phyloP scores from a whole-genome alignment of 2,888 invertebrate species.

The Oegoconia quadripuncta region DNA sequence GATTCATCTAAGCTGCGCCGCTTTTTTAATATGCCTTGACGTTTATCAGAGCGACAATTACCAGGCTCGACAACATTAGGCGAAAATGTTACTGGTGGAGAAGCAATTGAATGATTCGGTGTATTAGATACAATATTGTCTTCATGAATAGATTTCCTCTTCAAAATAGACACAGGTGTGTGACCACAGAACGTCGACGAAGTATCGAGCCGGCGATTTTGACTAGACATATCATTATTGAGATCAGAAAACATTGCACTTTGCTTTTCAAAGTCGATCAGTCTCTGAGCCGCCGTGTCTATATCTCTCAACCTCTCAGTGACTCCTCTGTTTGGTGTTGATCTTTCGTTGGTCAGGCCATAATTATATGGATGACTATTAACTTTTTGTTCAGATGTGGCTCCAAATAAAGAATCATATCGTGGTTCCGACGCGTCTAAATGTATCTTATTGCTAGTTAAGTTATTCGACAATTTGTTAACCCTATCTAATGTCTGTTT shows the following conservation, averaged over 20 bases:
- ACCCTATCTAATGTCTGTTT: constrained; percentile 84
- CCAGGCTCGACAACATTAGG: constrained; percentile 85
- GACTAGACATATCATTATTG: constrained; percentile 73
- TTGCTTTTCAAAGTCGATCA: constrained; percentile 76
- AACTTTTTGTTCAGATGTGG: constrained; percentile 54
- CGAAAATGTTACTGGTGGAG: constrained; percentile 89
- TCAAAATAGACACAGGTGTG: constrained; percentile 82
- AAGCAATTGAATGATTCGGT: constrained; percentile 74
- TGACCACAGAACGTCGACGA: constrained; percentile 58
- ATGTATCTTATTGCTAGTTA: constrained; percentile 71
- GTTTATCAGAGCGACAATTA: constrained; percentile 75
- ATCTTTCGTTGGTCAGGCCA: constrained; percentile 51
- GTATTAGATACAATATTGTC: constrained; percentile 67
- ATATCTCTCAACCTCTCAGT: constrained; percentile 71
- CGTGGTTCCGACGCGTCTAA: constrained; percentile 57
- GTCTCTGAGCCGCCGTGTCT: constrained; percentile 74
- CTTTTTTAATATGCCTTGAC: constrained; percentile 90
- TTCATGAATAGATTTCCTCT: constrained; percentile 82
- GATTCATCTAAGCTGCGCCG: constrained; percentile 90
- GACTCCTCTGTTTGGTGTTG: constrained; percentile 58
- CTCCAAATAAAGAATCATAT: constrained; percentile 56
- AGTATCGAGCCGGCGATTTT: constrained; percentile 69
- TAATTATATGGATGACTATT: constrained; percentile 58
- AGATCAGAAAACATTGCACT: constrained; percentile 78
- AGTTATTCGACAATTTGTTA: constrained; percentile 80